Base-by-base conservation (phyloP, 1,140 invertebrate species). In the Limonius californicus region DNA sequence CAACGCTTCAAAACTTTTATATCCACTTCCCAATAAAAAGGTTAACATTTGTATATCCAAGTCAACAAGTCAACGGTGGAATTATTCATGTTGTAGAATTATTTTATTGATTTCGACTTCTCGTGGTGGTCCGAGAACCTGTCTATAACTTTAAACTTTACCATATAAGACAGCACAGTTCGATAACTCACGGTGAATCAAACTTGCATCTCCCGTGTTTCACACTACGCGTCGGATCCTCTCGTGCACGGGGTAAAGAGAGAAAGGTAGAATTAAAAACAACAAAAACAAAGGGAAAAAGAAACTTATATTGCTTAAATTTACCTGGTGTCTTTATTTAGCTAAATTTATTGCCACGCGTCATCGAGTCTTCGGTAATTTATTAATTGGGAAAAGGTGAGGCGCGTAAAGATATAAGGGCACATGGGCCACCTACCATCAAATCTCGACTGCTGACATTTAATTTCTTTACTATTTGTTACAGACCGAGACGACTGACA, bases 71-170 rank as follows among this genome's bases (percentile, higher is more conserved):
- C 45, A 50, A 50, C 45, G 45, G 45, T 50, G 45, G 45, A 50
- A 50, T 50, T 50, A 50, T 50, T 50, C 45, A 50, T 50, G 45
- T 50, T 18, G 45, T 50, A 50, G 45, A 50, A 50, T 50, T 50
- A 50, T 50, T 50, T 50, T 50, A 50, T 50, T 50, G 45, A 50
- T 50, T 50, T 50, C 45, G 16, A 50, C 45, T 50, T 50, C 45
- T 50, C 45, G 16, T 50, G 45, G 45, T 50, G 45, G 45, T 50
- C 45, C 45, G 19, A 50, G 45, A 50, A 50, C 45, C 45, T 50
- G 45, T 50, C 45, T 21, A 50, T 50, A 50, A 50, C 20, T 50
- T 50, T 50, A 11, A 39, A 50, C 19, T 50, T 19, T 18, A 15
- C 18, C 19, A 39, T 39, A 39, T 11, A n/a, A 39, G 7, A 39